Conservation (phyloP, 1,140 invertebrate species). For the Drosophila subobscura region DNA sequence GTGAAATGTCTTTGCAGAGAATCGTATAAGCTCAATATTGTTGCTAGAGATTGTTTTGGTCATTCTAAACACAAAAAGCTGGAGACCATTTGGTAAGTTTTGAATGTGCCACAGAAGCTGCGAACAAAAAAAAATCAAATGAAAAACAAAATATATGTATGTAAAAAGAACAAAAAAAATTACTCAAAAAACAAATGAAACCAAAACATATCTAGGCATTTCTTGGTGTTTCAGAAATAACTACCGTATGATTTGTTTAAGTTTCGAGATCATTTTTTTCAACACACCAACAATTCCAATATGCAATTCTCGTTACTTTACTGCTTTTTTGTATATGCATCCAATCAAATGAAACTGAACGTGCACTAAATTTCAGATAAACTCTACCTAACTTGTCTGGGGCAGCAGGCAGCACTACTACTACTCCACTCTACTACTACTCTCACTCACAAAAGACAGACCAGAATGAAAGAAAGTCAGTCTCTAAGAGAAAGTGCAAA, state of each 20-base stretch:
- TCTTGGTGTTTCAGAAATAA: conserved; percentile 32
- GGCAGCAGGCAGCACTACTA: conserved; percentile 76
- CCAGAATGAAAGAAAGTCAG: conserved; percentile 66
- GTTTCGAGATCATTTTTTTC: conserved; percentile 56
- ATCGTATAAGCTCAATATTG: conserved; percentile 83
- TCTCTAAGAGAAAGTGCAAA: conserved; percentile 58
- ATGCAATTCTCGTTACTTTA: conserved; percentile 39
- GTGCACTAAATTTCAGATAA: conserved; percentile 83
- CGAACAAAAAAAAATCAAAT: conserved; percentile 59
- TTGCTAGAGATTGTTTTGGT: conserved; percentile 84
- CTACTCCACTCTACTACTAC: conserved; percentile 49
- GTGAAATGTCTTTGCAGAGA: conserved; percentile 83
- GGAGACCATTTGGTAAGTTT: conserved; percentile 83
- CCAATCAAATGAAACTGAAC: conserved; percentile 77
- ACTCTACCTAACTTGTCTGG: conserved; percentile 81
- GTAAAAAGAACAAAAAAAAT: conserved; percentile 31
- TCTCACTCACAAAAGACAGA: conserved; percentile 74
- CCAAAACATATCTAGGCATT: conserved; percentile 79
- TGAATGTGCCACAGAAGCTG: conserved; percentile 77
- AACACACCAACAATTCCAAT: conserved; percentile 45
- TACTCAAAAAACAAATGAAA: conserved; percentile 60
- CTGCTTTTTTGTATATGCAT: conserved; percentile 28
- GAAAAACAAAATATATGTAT: conserved; percentile 50
- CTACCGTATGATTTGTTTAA: conserved; percentile 74
- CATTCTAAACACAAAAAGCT: conserved; percentile 83